Evolutionary conservation across 1,140 invertebrate genomes (phyloP), one percentile per base, ranked within the genome.

Genomic region (Drosophila guanche): DNA sequence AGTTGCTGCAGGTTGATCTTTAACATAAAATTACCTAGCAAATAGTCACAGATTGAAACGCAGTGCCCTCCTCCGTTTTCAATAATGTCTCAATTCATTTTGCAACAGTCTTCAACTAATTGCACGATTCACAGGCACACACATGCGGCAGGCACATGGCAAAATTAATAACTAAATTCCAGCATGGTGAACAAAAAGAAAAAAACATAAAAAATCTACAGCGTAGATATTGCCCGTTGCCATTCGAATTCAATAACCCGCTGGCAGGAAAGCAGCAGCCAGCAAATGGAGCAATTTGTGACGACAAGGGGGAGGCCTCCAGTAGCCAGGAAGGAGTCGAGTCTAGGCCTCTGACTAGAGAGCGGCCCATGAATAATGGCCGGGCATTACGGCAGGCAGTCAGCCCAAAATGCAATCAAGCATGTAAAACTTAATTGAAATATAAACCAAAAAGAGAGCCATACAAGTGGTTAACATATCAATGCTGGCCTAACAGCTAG

Each of bases 361-460:
- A 66, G 60, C 56, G 73, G 42, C 23, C 73, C 58, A 74, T 86
- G 78, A 86, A 77, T 88, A 86, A 86, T 86, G 79, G 69, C 69
- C 70, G 74, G 76, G 59, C 78, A 88, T 86, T 86, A 88, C 74
- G 83, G 71, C 78, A 53, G 59, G 4, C 33, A 12, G 33, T 3
- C 33, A 12, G 33, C 33, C 78, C 75, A 71, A 88, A 81, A 86
- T 75, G 81, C 81, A 86, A 86, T 86, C 83, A 88, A 86, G 81
- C 81, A 75, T 86, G 81, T 86, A 83, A 88, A 78, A 83, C 83
- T 88, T 86, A 86, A 86, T 86, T 86, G 83, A 86, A 86, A 86
- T 86, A 88, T 86, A 86, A 86, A 86, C 81, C 81, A 68, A 88
- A 72, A 81, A 67, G 60, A 41, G 57, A 8, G 33, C 33, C 25